Conservation (phyloP, 2,888 invertebrate genomes). For the Leptinotarsa haldemani region DNA sequence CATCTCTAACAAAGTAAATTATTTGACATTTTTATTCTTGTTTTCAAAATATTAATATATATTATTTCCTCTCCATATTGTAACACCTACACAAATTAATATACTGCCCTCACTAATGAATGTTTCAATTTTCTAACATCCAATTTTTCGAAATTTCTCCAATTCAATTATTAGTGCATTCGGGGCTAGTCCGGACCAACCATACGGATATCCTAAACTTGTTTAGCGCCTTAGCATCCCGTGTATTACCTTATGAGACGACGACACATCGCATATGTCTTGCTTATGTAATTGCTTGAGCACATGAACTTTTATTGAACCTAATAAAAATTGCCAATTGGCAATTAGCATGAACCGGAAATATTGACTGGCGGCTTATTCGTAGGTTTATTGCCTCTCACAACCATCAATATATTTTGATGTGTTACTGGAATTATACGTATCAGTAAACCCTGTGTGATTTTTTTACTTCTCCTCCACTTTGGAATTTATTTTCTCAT, state of each 20-base stretch:
- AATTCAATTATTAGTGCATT: not conserved
- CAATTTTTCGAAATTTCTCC: not conserved
- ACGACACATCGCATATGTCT: conserved; percentile 42
- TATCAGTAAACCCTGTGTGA: not conserved
- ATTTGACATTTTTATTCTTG: no score
- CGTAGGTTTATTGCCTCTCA: conserved; percentile 16
- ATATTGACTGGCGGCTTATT: conserved; percentile 25
- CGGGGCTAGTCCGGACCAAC: conserved; percentile 28
- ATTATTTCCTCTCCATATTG: no score
- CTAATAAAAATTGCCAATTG: conserved; percentile 50
- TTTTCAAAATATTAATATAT: no score
- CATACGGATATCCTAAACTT: conserved; percentile 39
- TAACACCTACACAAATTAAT: no score
- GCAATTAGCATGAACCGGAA: conserved; percentile 46
- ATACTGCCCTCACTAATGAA: not conserved
- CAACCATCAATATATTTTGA: not conserved
- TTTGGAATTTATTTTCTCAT: no score
- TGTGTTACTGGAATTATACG: not conserved
- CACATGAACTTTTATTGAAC: conserved; percentile 55
- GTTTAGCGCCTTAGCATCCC: conserved; percentile 37
- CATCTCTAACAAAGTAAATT: no score
- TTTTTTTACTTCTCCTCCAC: no score
- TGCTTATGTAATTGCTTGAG: conserved; percentile 53
- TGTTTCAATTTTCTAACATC: not conserved
- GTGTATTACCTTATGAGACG: conserved; percentile 32